A percentile compares a stretch with the other conserved stretches of the same genome.
phyloP scores from a whole-genome alignment of 2,113 vertebrate genomes.

The Hucho hucho region DNA sequence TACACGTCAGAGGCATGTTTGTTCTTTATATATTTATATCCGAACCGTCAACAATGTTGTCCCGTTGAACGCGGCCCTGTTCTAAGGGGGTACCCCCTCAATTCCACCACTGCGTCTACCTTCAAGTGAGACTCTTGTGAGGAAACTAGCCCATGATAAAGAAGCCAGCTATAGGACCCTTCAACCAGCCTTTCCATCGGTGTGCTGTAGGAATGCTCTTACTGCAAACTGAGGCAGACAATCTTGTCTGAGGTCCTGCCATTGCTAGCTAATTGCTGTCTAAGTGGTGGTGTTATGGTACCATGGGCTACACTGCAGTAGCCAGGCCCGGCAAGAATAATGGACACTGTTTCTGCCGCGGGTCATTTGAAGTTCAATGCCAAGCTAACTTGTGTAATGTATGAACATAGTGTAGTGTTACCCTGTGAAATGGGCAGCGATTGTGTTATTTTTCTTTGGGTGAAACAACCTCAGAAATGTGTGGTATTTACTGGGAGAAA shows the following conservation, averaged over 20 bases:
- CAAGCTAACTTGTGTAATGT: constrained; percentile 33
- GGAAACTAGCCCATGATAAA: no score
- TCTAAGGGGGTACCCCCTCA: no score
- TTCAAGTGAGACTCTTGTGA: no score
- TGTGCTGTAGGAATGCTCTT: no score
- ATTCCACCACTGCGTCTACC: no score
- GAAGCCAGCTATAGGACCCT: no score
- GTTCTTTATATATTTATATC: no score
- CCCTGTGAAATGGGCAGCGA: constrained; percentile 30
- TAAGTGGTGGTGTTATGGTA: constrained; percentile 10
- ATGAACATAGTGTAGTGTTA: constrained; percentile 28
- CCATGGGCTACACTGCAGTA: constrained; percentile 13
- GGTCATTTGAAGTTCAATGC: constrained; percentile 64
- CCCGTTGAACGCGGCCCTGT: no score
- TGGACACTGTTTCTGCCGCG: constrained; percentile 55
- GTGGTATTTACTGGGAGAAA: constrained; percentile 52
- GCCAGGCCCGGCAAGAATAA: constrained; percentile 42
- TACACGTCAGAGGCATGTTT: no score
- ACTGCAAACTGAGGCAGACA: no score
- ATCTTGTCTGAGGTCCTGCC: constrained; percentile 8
- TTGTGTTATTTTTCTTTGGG: constrained; percentile 33
- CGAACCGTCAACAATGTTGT: no score
- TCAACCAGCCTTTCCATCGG: background rate
- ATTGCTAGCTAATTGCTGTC: constrained; percentile 9
- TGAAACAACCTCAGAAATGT: constrained; percentile 52